A percentile compares a stretch with the other conserved stretches of the same genome.
phyloP scores from a whole-genome alignment of 2,113 vertebrate genomes.

The Isurus oxyrinchus region DNA sequence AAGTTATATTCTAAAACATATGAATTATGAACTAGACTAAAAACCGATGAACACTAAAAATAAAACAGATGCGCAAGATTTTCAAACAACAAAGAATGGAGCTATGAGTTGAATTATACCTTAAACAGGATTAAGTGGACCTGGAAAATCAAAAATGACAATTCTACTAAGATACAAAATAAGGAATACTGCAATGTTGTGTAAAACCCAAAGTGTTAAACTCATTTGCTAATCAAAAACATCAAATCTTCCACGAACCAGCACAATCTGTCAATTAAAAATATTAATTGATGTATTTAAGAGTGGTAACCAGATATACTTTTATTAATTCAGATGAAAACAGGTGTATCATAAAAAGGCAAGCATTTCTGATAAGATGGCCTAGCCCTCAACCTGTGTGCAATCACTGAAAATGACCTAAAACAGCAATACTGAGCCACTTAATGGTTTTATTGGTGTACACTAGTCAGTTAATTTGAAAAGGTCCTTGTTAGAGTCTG shows the following conservation, averaged over 20 bases:
- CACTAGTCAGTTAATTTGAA: too few species aligned
- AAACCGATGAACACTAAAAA: neutral
- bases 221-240: neutral
- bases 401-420: neutral
- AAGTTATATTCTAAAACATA: too few species aligned
- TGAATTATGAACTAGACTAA: neutral
- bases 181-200: neutral
- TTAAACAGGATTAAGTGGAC: neutral
- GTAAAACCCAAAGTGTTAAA: neutral
- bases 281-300: neutral
- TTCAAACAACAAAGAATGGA: neutral
- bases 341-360: neutral
- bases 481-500: neutral
- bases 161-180: neutral
- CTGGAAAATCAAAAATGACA: neutral
- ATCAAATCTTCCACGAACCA: neutral
- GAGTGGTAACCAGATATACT: too few species aligned
- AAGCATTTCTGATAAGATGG: neutral
- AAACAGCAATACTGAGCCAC: neutral
- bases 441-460: neutral
- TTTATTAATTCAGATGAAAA: neutral
- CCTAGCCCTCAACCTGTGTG: neutral
- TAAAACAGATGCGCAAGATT: neutral
- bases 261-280: neutral
- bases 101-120: neutral